phyloP scores from a whole-genome alignment of 2,888 invertebrate genomes.

The Acronicta alni region DNA sequence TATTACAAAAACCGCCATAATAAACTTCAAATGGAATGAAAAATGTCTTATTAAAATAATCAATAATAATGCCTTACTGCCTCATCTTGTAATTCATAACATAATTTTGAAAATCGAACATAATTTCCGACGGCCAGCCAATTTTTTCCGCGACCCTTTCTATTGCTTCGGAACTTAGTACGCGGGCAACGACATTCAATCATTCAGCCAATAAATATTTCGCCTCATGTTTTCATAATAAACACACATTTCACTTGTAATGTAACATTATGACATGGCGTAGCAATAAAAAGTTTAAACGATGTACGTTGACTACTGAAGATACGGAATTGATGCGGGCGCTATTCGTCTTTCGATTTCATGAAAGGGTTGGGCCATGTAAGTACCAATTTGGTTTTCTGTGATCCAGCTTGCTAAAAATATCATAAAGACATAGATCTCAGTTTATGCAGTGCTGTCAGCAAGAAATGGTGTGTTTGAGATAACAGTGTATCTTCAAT shows the following conservation, averaged over 20 bases:
- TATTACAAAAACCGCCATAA: slow-evolving; percentile 21
- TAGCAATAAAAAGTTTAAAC: slow-evolving; percentile 73
- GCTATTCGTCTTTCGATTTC: slow-evolving; percentile 45
- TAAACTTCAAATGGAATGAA: slow-evolving; percentile 22
- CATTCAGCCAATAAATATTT: slow-evolving; percentile 79
- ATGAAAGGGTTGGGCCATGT: slow-evolving; percentile 31
- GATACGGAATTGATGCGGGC: slow-evolving; percentile 47
- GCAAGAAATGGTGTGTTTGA: not conserved
- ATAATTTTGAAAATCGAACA: slow-evolving; percentile 29
- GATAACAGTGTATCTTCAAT: not conserved
- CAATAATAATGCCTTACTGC: slow-evolving; percentile 31
- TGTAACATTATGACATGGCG: slow-evolving; percentile 71
- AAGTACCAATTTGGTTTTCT: not conserved
- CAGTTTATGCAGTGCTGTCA: not conserved
- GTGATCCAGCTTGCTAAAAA: not conserved
- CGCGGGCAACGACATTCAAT: slow-evolving; percentile 68
- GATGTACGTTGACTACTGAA: slow-evolving; percentile 63
- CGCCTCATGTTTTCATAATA: slow-evolving; percentile 80
- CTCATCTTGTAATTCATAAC: slow-evolving; percentile 29
- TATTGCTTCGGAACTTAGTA: slow-evolving; percentile 39
- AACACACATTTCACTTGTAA: slow-evolving; percentile 70
- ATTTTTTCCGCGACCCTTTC: slow-evolving; percentile 35
- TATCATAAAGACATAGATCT: not conserved
- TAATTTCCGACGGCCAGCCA: slow-evolving; percentile 42
- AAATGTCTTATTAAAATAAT: slow-evolving; percentile 39